A percentile compares a stretch with the other conserved stretches of the same genome.
Conservation (phyloP, 2,888 invertebrate species). For the Apamea anceps region DNA sequence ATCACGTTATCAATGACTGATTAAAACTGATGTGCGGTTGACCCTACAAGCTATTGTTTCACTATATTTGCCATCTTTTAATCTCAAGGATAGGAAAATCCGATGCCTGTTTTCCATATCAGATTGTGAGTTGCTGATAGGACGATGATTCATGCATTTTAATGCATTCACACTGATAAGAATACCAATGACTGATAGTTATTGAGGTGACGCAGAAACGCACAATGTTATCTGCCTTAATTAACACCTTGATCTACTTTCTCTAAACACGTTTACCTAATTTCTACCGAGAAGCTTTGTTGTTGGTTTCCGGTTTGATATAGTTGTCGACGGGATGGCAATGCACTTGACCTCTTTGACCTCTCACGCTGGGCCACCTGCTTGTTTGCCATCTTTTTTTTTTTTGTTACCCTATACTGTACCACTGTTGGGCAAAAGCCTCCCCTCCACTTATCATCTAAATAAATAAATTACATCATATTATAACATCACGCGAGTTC, state of each 20-base stretch:
- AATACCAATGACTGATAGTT: constrained; percentile 7
- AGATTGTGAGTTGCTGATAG: neutral
- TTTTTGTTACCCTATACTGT: too few relatives aligned
- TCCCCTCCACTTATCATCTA: too few relatives aligned
- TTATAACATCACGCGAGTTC: too few relatives aligned
- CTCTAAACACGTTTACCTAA: neutral
- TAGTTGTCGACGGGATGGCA: too few relatives aligned
- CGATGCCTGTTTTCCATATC: neutral
- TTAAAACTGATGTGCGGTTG: neutral
- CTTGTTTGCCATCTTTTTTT: too few relatives aligned
- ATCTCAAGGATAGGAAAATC: constrained; percentile 14
- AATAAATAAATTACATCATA: too few relatives aligned
- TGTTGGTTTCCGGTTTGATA: too few relatives aligned
- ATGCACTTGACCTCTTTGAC: too few relatives aligned
- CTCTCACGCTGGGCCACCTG: too few relatives aligned
- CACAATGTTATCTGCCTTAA: neutral
- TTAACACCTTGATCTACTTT: constrained; percentile 13
- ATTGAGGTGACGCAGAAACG: constrained; percentile 17
- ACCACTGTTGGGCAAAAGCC: too few relatives aligned
- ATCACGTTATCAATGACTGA: neutral
- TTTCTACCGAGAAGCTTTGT: neutral
- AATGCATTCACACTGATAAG: constrained; percentile 22
- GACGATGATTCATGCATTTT: constrained; percentile 12
- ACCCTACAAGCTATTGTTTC: neutral
- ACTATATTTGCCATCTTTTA: neutral